phyloP scores from a whole-genome alignment of 2,113 vertebrate species.

The Mastomys coucha region DNA sequence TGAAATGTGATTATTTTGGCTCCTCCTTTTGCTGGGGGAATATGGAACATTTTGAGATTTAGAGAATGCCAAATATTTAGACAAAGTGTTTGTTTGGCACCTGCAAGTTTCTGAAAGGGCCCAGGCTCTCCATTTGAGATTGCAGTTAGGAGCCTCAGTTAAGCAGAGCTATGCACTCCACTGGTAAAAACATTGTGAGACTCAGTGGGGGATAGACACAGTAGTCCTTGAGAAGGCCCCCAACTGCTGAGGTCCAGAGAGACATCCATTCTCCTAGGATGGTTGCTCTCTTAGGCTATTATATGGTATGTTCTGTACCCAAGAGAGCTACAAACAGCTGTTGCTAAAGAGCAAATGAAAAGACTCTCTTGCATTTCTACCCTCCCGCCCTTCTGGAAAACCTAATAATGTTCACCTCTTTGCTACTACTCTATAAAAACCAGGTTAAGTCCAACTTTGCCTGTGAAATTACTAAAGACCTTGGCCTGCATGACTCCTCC shows the following conservation, averaged over 20 bases:
- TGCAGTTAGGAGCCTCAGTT: not conserved
- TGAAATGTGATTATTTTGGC: not conserved
- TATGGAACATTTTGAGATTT: slow-evolving; percentile 31
- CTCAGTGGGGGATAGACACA: not conserved
- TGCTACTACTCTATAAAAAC: not conserved
- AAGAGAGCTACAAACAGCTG: not conserved
- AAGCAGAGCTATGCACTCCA: not conserved
- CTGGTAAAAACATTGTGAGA: not conserved
- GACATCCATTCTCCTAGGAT: not conserved
- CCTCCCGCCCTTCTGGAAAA: not conserved
- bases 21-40: not conserved
- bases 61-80: not conserved
- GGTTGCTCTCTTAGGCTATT: not conserved
- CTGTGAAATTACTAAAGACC: not conserved
- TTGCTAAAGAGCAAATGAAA: not conserved
- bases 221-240: not conserved
- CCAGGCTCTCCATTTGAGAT: not conserved
- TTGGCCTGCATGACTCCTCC: not conserved
- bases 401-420: not conserved
- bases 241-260: not conserved
- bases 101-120: not conserved
- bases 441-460: not conserved
- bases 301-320: not conserved
- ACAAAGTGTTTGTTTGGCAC: not conserved
- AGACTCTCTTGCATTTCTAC: not conserved